Evolutionary conservation across 37 sponge, comb jelly and placozoan genomes (phyloP), one percentile per base, ranked within the genome.

Genomic region (Eunapius fragilis): DNA sequence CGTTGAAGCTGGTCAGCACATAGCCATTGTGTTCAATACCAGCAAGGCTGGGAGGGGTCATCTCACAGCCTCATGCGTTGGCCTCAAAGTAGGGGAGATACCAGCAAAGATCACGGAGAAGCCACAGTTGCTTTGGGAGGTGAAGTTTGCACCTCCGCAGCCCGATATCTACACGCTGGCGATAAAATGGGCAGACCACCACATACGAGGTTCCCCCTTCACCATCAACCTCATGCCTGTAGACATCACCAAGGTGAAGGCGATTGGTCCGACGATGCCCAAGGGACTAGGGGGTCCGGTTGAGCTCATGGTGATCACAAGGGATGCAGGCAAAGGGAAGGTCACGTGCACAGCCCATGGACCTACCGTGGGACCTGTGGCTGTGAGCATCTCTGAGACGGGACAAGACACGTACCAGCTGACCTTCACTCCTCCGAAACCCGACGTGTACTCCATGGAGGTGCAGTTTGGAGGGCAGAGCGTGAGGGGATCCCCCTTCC

Each of bases 161-260:
- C 82, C 84, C 0, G 93, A 86, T 24, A 50, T 93, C 26, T 93
- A 80, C 68, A 69, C 70, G 11, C 36, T 93, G 9, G 72, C 38
- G 45, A 87, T 93, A 14, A 28, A 83, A n/a, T 96, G 91, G 91
- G 83, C 85, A 22, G 91, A 82, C 9, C 26, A 80, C 69, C 75
- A 87, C 73, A 71, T 93, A 24, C 90, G 91, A 24, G 92, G 95
- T 23, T 89, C 90, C 47, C 96, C 96, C 14, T 96, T 91, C 72
- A 84, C 78, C 2, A 80, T 95, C 79, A 89, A 95, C 58, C 89
- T 85, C 32, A 71, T 82, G 76, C 86, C 93, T 9, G 86, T 85
- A 10, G 86, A 92, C 27, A 78, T 84, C 26, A 77, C 31, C 38
- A 88, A 88, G 86, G 70, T 94, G 3, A 67, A 50, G 35, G 92